Evolutionary conservation across 2,113 vertebrate genomes (phyloP).

Genomic region (Emydura subglobosa): DNA sequence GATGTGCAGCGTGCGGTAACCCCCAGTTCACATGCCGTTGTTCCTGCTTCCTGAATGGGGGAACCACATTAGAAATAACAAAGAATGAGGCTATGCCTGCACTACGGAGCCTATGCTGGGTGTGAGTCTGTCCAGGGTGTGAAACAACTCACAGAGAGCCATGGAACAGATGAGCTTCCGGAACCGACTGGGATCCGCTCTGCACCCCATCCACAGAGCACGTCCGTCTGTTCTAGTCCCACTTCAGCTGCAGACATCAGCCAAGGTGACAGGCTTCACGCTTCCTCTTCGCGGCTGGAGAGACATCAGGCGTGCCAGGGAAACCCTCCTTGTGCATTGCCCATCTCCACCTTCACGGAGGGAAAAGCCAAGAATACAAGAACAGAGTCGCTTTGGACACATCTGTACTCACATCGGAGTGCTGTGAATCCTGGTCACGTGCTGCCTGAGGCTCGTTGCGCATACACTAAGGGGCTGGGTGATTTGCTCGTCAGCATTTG

Average conservation of each 20-base stretch:
- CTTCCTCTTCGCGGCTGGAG: not conserved
- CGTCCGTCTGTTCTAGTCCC: not conserved
- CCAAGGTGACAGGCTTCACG: not conserved
- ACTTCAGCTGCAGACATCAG: not conserved
- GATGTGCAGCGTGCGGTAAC: not conserved
- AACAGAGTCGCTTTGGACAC: not conserved
- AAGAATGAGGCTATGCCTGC: not conserved
- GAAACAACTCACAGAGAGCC: too few relatives aligned
- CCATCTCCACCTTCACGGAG: not conserved
- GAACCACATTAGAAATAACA: not conserved
- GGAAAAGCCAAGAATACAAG: not conserved
- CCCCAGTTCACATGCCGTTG: not conserved
- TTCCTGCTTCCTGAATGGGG: not conserved
- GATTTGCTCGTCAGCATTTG: not conserved
- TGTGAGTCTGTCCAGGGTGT: too few relatives aligned
- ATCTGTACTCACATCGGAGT: not conserved
- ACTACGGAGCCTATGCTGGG: too few relatives aligned
- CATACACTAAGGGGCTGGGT: not conserved
- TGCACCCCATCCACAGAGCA: not conserved
- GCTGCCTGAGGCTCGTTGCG: too few relatives aligned
- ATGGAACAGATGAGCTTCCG: too few relatives aligned
- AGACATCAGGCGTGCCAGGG: accelerated
- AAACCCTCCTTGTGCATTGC: not conserved
- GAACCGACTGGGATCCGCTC: not conserved
- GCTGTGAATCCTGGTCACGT: not conserved